Percentiles rank a stretch among this genome's conserved stretches.
phyloP scores from a whole-genome alignment of 2,113 vertebrate species.

The Prunella fulvescens region DNA sequence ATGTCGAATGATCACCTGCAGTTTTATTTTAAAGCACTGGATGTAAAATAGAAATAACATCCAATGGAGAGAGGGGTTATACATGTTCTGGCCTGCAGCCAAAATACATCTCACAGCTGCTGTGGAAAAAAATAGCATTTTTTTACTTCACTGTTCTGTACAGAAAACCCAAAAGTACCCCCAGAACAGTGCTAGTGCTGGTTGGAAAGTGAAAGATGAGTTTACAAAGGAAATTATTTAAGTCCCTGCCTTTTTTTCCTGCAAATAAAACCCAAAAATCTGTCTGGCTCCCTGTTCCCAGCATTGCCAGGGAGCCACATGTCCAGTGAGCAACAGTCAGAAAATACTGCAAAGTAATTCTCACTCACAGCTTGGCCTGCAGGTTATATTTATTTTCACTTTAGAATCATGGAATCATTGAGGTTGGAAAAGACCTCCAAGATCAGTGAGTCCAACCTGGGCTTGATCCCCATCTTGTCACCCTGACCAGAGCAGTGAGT shows the following conservation, averaged over 20 bases:
- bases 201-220: neutral
- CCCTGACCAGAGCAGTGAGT: neutral
- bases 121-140: neutral
- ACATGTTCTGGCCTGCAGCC: neutral
- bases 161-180: neutral
- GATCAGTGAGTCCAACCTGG: neutral
- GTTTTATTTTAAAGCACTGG: neutral
- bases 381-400: neutral
- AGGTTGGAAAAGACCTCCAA: neutral
- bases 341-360: neutral
- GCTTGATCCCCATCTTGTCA: neutral
- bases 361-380: neutral
- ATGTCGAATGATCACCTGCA: neutral
- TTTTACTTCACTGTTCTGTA: neutral
- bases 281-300: neutral
- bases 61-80: neutral
- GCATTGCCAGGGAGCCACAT: neutral
- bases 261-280: neutral
- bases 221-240: neutral
- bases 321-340: neutral
- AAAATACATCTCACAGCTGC: constrained; percentile 10
- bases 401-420: neutral
- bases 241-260: neutral
- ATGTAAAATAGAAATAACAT: constrained; percentile 42
- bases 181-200: neutral